Evolutionary conservation across 2,113 vertebrate genomes (phyloP).

Genomic region (Ranitomeya variabilis): DNA sequence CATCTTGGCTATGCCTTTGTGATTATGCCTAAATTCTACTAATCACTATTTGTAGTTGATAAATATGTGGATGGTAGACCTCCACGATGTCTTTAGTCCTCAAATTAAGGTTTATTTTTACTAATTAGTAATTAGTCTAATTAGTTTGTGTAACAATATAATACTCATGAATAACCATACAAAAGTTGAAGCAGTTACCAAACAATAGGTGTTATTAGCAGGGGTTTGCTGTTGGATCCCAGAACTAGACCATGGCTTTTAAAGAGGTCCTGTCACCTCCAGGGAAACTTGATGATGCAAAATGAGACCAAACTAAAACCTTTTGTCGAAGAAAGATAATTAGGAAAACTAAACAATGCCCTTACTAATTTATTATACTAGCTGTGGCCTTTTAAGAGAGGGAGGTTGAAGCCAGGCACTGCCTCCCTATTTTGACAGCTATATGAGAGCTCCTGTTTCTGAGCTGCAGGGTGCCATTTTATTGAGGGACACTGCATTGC

Average conservation of each 20-base stretch:
- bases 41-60: conserved; percentile 16
- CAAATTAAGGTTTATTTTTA: background rate
- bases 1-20: conserved; percentile 16
- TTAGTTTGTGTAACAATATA: background rate
- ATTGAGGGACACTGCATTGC: no score
- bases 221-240: background rate
- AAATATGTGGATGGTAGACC: background rate
- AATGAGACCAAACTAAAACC: no score
- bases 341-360: no score
- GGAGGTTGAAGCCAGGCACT: no score
- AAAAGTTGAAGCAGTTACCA: background rate
- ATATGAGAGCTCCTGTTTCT: no score
- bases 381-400: no score
- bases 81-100: background rate
- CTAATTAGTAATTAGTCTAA: background rate
- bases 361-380: no score
- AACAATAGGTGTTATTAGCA: background rate
- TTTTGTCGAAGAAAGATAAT: no score
- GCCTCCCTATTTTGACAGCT: no score
- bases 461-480: no score
- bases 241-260: background rate
- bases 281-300: no score
- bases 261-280: background rate
- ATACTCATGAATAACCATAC: background rate
- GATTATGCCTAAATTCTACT: background rate